Percentiles rank a stretch among this genome's conserved stretches.
Evolutionary conservation across 2,113 vertebrate species (phyloP).

Genomic region (Hippopotamus amphibius): DNA sequence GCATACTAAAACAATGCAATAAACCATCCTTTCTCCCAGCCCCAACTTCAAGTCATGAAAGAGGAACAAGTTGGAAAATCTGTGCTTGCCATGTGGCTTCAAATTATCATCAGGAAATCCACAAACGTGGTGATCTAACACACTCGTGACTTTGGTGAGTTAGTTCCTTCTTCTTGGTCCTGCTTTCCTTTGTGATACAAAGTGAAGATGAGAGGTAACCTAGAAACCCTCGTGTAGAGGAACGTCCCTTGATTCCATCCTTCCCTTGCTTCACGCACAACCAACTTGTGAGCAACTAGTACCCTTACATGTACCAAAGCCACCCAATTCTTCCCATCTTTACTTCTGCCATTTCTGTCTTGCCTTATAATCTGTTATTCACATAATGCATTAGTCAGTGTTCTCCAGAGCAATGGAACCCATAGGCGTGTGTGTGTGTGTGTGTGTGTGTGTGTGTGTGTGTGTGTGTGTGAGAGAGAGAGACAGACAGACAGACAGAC

Average conservation of each 20-base stretch:
- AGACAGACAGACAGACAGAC: background rate
- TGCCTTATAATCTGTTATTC: background rate
- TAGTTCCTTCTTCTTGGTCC: background rate
- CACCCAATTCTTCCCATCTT: background rate
- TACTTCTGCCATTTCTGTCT: background rate
- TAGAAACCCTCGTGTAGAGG: background rate
- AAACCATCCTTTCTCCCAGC: background rate
- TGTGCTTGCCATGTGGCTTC: background rate
- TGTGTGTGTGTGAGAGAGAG: background rate
- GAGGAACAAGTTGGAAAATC: background rate
- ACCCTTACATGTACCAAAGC: background rate
- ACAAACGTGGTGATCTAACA: background rate
- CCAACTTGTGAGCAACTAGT: background rate
- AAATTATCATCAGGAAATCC: background rate
- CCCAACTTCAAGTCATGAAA: background rate
- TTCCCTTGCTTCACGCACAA: background rate
- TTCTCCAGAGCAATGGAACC: background rate
- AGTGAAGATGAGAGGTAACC: background rate
- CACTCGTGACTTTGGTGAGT: background rate
- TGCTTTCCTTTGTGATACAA: background rate
- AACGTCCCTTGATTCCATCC: background rate
- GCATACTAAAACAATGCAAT: background rate
- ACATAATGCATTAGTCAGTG: background rate
- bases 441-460: too few species aligned
- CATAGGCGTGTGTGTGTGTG: background rate